Evolutionary conservation across 92 coral and sea anemone species (phyloP), one percentile per base, ranked within the genome.

Genomic region (Palythoa grandiflora): DNA sequence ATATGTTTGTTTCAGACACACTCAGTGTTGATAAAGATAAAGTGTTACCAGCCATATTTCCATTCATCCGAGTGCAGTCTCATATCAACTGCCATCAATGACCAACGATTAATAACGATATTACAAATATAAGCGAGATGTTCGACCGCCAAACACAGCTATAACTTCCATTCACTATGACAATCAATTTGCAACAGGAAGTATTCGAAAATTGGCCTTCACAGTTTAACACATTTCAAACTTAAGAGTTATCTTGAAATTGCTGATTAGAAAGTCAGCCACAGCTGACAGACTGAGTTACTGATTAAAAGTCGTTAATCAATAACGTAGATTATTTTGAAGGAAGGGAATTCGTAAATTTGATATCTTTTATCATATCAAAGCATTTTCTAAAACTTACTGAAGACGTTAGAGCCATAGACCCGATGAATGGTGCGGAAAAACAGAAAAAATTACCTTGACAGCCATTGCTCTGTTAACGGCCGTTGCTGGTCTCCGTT

Each of bases 401-500:
- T 51, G 78, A 70, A 51, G 16, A 20, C 15, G 35, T 35, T 38
- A 16, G n/a, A 54, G 48, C 38, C 15, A 75, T 4, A 75, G 9
- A 17, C 38, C 35, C 9, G 28, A 28, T 48, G 44, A 57, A 3
- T 1, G 10, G 7, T 3, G 19, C 21, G 14, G 8, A 4, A n/a
- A 63, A 63, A 63, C 20, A 17, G 10, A 35, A 38, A 19, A 37
- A 12, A 83, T 61, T 90, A 97, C 99, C 98, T 97, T 97, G 20
- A 95, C 92, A 50, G 93, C 94, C 59, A 88, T 92, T 4, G 92
- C 87, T 53, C 88, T 89, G 65, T 95, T 93, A 51, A 92, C 95
- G 28, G 98, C 98, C 9, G 99, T 97, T 6, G 96, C 89, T 5
- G 99, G 99, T 79, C 99, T 92, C 71, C 93, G 93, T 12, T 95